A percentile compares a stretch with the other conserved stretches of the same genome.
Evolutionary conservation across 2,113 vertebrate species (phyloP).

Genomic region (Eulemur rufifrons): DNA sequence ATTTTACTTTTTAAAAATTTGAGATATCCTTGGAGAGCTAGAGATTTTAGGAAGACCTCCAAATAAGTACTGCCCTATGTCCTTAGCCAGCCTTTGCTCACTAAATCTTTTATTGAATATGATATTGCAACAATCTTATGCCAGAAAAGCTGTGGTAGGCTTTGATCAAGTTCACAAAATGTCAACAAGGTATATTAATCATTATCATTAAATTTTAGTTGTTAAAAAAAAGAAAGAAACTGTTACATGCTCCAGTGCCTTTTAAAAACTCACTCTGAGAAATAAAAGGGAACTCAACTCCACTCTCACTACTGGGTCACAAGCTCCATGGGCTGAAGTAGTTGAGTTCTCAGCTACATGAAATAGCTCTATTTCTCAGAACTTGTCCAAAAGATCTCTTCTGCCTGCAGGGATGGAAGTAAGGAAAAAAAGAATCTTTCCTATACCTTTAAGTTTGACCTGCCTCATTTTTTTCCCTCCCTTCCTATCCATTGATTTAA

Average conservation of each 20-base stretch:
- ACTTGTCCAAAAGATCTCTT: not conserved
- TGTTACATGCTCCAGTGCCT: not conserved
- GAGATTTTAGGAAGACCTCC: not conserved
- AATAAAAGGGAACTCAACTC: conserved; percentile 43
- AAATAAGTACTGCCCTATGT: not conserved
- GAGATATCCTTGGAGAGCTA: not conserved
- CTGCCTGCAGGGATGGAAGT: conserved; percentile 37
- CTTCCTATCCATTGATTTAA: conserved; percentile 29
- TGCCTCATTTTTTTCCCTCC: not conserved
- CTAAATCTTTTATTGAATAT: not conserved
- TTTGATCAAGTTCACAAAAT: conserved; percentile 44
- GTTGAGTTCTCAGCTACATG: conserved; percentile 23
- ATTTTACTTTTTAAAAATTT: not conserved
- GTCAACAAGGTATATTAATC: conserved; percentile 17
- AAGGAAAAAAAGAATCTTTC: not conserved
- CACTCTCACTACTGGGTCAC: conserved; percentile 38
- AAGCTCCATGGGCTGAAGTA: not conserved
- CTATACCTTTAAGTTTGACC: conserved; percentile 26
- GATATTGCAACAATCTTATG: not conserved
- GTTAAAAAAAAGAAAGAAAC: not conserved
- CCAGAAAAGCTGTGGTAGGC: not conserved
- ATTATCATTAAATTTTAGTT: not conserved
- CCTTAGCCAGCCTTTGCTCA: not conserved
- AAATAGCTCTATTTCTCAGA: conserved; percentile 54
- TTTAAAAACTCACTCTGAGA: conserved; percentile 33